Percentiles rank a stretch among this genome's conserved stretches.
These are phyloP conservation scores for Leptopterna dolabrata DNA, from an alignment of 2,888 invertebrate species.

Conservation along the genomic window DNA sequence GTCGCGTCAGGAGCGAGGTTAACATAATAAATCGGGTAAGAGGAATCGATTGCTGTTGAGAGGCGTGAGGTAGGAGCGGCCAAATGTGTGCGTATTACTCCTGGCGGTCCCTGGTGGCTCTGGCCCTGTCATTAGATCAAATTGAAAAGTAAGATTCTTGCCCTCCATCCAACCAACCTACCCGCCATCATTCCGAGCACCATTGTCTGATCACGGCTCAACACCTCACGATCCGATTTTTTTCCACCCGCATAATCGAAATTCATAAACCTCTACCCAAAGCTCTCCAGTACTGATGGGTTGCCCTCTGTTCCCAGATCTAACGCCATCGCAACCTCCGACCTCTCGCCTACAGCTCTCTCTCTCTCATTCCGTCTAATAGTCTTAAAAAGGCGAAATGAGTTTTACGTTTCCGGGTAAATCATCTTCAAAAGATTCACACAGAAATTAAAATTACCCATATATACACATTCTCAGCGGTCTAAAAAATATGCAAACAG, in stretches of 20 bases:
- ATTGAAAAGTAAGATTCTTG: slow-evolving; percentile 44
- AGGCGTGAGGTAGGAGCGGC: slow-evolving; percentile 5
- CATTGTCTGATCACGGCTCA: slow-evolving; percentile 27
- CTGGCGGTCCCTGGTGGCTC: neutral
- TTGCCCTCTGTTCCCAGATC: neutral
- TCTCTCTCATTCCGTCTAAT: neutral
- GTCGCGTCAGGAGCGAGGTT: neutral
- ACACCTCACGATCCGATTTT: slow-evolving; percentile 23
- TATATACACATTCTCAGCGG: too few species aligned
- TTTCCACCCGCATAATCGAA: slow-evolving; percentile 25
- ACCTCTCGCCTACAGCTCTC: neutral
- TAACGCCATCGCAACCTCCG: neutral
- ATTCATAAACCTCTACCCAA: neutral
- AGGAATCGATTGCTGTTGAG: neutral
- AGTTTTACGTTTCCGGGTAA: too few species aligned
- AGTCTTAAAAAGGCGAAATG: too few species aligned
- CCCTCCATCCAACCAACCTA: neutral
- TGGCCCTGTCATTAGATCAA: slow-evolving; percentile 38
- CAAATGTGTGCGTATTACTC: slow-evolving; percentile 29
- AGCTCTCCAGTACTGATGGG: neutral
- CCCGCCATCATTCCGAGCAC: neutral
- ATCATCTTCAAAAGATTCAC: too few species aligned
- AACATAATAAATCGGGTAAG: slow-evolving; percentile 12
- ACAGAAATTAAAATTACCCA: too few species aligned
- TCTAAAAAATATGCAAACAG: too few species aligned